These are phyloP conservation scores for Macaca nemestrina DNA, from an alignment of 2,113 vertebrate genomes.

Conservation along the genomic window DNA sequence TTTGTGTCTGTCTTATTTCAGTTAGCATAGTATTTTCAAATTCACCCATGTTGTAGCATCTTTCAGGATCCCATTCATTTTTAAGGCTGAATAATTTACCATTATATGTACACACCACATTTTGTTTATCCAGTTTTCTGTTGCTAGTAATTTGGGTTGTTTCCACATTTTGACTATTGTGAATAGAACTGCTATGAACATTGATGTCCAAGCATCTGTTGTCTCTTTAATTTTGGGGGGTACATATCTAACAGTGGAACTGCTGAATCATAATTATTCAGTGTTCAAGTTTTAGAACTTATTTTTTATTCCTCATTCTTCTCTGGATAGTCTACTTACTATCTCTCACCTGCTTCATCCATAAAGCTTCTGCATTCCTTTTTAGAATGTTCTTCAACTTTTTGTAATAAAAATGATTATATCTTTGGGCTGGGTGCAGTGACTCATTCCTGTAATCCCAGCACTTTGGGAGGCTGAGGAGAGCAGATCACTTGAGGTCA, in stretches of 20 bases:
- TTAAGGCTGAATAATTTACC: neutral
- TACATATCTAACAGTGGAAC: neutral
- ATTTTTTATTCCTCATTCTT: neutral
- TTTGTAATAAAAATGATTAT: neutral
- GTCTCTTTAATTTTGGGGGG: neutral
- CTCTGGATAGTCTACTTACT: neutral
- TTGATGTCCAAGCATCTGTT: neutral
- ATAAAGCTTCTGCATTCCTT: neutral
- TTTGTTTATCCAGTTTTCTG: neutral
- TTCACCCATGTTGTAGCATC: neutral
- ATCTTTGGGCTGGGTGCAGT: too few relatives aligned
- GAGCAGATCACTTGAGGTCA: too few relatives aligned
- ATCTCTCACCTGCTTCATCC: neutral
- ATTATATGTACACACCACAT: neutral
- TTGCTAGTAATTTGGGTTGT: neutral
- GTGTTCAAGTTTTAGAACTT: neutral
- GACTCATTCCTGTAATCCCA: too few relatives aligned
- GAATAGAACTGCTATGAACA: neutral
- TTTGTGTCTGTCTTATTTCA: neutral
- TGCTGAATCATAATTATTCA: neutral
- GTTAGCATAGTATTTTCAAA: neutral
- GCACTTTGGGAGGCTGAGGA: too few relatives aligned
- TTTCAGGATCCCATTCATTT: neutral
- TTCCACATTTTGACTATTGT: neutral
- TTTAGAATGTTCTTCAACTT: neutral